Percentiles rank a stretch among this genome's conserved stretches.
Evolutionary conservation across 92 coral and sea anemone species (phyloP).

Genomic region (Phenganax subtilis): DNA sequence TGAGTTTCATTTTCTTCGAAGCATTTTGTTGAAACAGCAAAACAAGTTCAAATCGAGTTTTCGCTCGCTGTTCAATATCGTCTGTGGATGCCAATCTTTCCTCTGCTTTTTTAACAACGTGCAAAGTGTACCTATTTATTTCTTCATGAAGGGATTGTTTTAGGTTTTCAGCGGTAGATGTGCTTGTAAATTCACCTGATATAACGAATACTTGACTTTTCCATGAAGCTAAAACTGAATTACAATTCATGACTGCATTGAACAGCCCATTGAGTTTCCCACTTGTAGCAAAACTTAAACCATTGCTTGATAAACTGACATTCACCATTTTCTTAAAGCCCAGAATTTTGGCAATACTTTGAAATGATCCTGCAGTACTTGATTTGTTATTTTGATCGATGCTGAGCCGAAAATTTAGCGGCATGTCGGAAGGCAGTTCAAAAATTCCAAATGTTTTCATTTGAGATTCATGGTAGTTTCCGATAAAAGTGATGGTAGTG

Average conservation of each 20-base stretch:
- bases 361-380: slow-evolving; percentile 7
- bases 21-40: not conserved
- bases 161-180: not conserved
- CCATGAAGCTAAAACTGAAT: slow-evolving; percentile 5
- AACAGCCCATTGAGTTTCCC: slow-evolving; percentile 13
- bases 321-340: slow-evolving; percentile 17
- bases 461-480: not conserved
- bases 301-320: slow-evolving; percentile 20
- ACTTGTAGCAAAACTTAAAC: not conserved
- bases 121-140: not conserved
- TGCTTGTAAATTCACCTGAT: slow-evolving; percentile 4
- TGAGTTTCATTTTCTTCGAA: not conserved
- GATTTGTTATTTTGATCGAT: not conserved
- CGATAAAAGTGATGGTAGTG: not conserved
- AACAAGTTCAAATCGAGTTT: not conserved
- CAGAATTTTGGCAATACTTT: slow-evolving; percentile 6
- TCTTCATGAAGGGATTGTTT: not conserved
- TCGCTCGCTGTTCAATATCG: slow-evolving; percentile 23
- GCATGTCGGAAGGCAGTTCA: not conserved
- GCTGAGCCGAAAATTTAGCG: not conserved
- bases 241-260: slow-evolving; percentile 14
- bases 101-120: not conserved
- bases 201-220: slow-evolving; percentile 17
- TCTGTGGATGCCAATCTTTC: not conserved
- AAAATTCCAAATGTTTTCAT: slow-evolving; percentile 17